Evolutionary conservation across 2,888 invertebrate species (phyloP).

Genomic region (Rhopalosiphum nymphaeae): DNA sequence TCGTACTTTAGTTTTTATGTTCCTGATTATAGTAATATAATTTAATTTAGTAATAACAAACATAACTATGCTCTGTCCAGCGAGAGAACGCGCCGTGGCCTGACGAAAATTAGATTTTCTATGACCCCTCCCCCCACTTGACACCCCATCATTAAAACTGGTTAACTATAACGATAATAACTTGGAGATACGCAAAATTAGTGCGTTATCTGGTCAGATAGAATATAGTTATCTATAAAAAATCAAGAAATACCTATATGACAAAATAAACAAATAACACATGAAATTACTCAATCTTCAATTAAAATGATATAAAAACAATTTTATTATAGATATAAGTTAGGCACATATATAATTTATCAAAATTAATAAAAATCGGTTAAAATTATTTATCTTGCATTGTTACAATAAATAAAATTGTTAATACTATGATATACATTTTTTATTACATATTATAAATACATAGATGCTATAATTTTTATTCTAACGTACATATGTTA

Average conservation of each 20-base stretch:
- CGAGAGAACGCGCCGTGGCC: too few relatives aligned
- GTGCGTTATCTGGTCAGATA: too few relatives aligned
- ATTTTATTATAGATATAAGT: neutral
- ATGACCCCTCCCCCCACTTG: too few relatives aligned
- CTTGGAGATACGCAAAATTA: too few relatives aligned
- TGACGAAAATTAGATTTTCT: too few relatives aligned
- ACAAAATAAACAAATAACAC: neutral
- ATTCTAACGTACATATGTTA: too few relatives aligned
- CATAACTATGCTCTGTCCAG: neutral
- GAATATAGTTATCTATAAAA: neutral
- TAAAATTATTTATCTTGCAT: neutral
- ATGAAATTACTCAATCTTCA: neutral
- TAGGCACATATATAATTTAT: neutral
- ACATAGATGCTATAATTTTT: neutral
- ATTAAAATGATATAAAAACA: neutral
- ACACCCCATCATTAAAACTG: too few relatives aligned
- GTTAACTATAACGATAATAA: too few relatives aligned
- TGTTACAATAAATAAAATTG: neutral
- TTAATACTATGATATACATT: neutral
- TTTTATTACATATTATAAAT: neutral
- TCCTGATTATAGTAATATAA: neutral
- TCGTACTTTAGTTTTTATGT: too few relatives aligned
- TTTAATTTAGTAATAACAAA: neutral
- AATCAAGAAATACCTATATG: neutral
- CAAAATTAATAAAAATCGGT: neutral